Evolutionary conservation across 1,140 invertebrate species (phyloP), one percentile per base, ranked within the genome.

Genomic region (Oedothorax gibbosus): DNA sequence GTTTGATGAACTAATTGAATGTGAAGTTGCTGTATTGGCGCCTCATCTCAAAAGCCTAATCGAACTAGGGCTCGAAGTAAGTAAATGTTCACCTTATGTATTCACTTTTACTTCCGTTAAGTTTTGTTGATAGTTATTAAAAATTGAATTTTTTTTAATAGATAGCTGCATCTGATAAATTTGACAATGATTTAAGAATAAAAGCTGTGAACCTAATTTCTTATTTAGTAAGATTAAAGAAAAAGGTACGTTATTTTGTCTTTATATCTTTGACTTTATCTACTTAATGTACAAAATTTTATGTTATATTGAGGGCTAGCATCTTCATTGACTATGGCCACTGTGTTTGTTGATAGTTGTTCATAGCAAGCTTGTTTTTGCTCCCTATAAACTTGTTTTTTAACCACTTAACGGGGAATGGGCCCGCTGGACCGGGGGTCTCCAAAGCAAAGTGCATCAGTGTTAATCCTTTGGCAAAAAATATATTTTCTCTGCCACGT

Each of bases 1-100:
- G 14, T 91, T 95, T 80, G 94, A 96, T 88, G 93, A 93, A 86
- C 90, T 96, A 69, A 91, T 93, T 56, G 94, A 96, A 87, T 93
- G 91, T 88, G 93, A 93, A 83, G 91, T 94, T 10, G 87, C 89
- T 86, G 91, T 94, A 64, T 88, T 95, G 85, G 90, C 92, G 3
- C 93, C 93, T 18, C 92, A 94, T 88, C 89, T 95, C 0, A 93
- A 93, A 89, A 87, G 90, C 18, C 89, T 95, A 5, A 88, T 95
- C 7, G 92, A 93, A 49, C 92, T 95, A 87, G 95, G 93, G 89
- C 88, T 96, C 15, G 51, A 66, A 53, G 81, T 84, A 76, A 12
- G n/a, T 64, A 35, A 6, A 20, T 0, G 35, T 18, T 71, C 0
- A 57, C 10, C 51, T n/a, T n/a, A n/a, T n/a, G n/a, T 35, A 35